Base-by-base conservation (phyloP, 2,113 vertebrate genomes). In the Xiphophorus maculatus region DNA sequence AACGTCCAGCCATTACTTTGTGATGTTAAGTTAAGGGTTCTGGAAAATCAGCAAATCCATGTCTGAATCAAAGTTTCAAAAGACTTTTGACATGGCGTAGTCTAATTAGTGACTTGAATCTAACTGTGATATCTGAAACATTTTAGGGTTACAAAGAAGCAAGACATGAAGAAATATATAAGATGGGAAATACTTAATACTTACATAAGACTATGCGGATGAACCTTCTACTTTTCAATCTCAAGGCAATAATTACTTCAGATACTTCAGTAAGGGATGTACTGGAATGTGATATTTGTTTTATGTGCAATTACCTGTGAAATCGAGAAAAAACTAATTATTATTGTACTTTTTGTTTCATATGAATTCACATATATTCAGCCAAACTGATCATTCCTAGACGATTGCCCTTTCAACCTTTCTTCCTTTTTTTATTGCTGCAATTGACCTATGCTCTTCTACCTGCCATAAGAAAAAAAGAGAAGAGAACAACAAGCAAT, bases 361-460 rank as follows among this genome's bases (percentile, higher is more conserved):
- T 13, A 35, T 17, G 25, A 30, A 3, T 32, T n/a, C 7, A 17
- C 37, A 51, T 76, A 51, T 66, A 77, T 63, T 54, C 22, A 63
- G 19, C 40, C n/a, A 68, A 22, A 71, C 42, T 65, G 61, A 72
- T 63, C 65, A 27, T 58, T n/a, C 33, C 58, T 28, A 66, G 27
- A 69, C 66, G 61, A 81, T n/a, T 35, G 71, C 66, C 67, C 62
- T 82, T 28, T 84, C 11, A 77, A 80, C 84, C 60, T 66, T 81
- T 80, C 67, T 65, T 54, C 35, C 42, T 2, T 77, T 84, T 92
- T 87, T 93, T 93, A 94, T 94, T 71, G 77, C 81, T 68, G 76
- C 66, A 83, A 90, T 89, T 93, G 91, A 93, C 89, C 93, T 94
- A 79, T 93, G 89, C 64, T 86, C 90, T 33, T 28, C 30, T 79